A percentile compares a stretch with the other conserved stretches of the same genome.
phyloP scores from a whole-genome alignment of 2,113 vertebrate species.

The Bombycilla garrulus region DNA sequence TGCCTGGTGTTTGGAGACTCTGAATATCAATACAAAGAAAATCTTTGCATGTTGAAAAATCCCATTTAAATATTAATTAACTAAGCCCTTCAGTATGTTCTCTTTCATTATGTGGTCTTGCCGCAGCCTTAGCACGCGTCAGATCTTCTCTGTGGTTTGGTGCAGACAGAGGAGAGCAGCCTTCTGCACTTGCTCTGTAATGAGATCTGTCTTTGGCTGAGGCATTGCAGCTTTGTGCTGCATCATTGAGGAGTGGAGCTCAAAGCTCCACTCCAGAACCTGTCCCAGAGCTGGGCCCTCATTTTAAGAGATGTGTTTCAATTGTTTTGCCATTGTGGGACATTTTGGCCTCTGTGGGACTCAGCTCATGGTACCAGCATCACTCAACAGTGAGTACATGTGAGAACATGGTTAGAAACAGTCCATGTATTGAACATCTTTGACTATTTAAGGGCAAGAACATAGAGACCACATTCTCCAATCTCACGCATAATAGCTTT shows the following conservation, averaged over 20 bases:
- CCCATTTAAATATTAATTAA: not conserved
- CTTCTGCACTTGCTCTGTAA: not conserved
- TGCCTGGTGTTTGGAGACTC: not conserved
- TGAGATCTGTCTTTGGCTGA: not conserved
- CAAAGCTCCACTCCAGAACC: not conserved
- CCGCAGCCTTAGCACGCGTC: accelerated
- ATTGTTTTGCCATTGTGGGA: not conserved
- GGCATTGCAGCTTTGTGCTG: not conserved
- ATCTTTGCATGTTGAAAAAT: not conserved
- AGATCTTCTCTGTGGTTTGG: not conserved
- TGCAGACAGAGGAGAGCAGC: not conserved
- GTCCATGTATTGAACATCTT: not conserved
- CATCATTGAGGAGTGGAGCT: not conserved
- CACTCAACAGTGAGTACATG: not conserved
- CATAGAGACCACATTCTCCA: not conserved
- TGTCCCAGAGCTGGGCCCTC: not conserved
- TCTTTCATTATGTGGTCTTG: not conserved
- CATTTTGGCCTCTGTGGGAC: not conserved
- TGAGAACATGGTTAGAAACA: not conserved
- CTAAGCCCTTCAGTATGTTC: not conserved
- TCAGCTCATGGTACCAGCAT: not conserved
- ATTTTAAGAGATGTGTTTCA: not conserved
- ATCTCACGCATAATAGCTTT: not conserved
- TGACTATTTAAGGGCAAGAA: not conserved
- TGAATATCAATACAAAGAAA: not conserved